Conservation (phyloP, 2,797 vertebrate genomes). For the Parotocinclus haroldoi region DNA sequence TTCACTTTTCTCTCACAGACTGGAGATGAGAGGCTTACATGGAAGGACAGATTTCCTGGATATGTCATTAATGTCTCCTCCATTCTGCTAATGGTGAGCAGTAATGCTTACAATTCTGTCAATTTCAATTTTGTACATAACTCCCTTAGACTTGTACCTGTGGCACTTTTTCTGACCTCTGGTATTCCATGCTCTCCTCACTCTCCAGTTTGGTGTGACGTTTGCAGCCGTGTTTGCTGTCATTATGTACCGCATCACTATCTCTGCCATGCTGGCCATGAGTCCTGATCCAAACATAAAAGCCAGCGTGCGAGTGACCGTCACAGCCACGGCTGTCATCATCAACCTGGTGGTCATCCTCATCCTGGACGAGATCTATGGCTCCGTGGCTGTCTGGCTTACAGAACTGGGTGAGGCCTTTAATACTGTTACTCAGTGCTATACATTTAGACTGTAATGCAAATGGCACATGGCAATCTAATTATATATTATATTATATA, state of each 20-base stretch:
- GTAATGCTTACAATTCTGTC: no score
- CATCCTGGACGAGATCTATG: constrained; percentile 94
- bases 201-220: constrained; percentile 85
- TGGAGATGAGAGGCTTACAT: constrained; percentile 88
- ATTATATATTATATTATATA: no score
- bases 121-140: no score
- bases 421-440: no score
- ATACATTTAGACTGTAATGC: no score
- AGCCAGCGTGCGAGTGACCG: constrained; percentile 85
- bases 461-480: no score
- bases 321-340: constrained; percentile 93
- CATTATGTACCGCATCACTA: constrained; percentile 94
- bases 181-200: no score
- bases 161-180: no score
- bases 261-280: constrained; percentile 88
- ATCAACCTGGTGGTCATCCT: constrained; percentile 98
- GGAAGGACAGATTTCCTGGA: constrained; percentile 88
- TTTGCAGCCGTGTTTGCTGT: constrained; percentile 96
- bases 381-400: constrained; percentile 90
- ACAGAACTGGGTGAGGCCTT: no score
- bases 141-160: no score
- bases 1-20: constrained; percentile 62
- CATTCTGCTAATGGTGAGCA: constrained; percentile 92
- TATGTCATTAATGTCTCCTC: constrained; percentile 90
- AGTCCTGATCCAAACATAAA: constrained; percentile 85